These are phyloP conservation scores for Drosophila eohydei DNA, from an alignment of 2,888 invertebrate genomes.

Conservation along the genomic window DNA sequence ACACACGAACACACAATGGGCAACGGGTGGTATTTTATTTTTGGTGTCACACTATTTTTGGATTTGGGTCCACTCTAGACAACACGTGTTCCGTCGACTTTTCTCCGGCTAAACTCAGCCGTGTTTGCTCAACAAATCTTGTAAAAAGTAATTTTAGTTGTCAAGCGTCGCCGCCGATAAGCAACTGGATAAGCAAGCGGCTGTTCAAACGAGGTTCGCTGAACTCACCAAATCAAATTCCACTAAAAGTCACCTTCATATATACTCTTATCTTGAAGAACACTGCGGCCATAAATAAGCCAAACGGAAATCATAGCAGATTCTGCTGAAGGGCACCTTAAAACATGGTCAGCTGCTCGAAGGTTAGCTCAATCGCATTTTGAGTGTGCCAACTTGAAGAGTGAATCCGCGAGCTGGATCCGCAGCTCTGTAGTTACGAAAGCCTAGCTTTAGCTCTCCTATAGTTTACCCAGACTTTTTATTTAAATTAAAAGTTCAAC, in stretches of 20 bases:
- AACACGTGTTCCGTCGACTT: constrained; percentile 10
- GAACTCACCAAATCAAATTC: constrained; percentile 15
- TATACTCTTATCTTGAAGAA: neutral
- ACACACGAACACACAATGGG: neutral
- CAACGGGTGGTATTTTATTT: constrained; percentile 27
- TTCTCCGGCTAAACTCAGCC: neutral
- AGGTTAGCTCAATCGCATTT: neutral
- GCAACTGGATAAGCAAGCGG: constrained; percentile 24
- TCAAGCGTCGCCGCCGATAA: constrained; percentile 28
- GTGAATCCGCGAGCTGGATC: no score
- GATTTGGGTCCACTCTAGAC: constrained; percentile 32
- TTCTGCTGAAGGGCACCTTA: neutral
- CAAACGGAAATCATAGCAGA: neutral
- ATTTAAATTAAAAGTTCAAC: no score
- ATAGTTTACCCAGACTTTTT: no score
- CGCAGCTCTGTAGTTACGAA: no score
- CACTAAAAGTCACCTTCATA: constrained; percentile 17
- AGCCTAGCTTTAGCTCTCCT: no score
- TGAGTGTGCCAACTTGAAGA: no score
- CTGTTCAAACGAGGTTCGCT: constrained; percentile 26
- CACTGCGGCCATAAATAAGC: neutral
- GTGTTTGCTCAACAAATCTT: constrained; percentile 18
- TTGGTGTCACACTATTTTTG: constrained; percentile 40
- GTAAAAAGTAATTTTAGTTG: constrained; percentile 15
- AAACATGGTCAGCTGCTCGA: rapidly evolving